Conservation (phyloP, 64 coral and sea anemone species). For the Actinia tenebrosa region DNA sequence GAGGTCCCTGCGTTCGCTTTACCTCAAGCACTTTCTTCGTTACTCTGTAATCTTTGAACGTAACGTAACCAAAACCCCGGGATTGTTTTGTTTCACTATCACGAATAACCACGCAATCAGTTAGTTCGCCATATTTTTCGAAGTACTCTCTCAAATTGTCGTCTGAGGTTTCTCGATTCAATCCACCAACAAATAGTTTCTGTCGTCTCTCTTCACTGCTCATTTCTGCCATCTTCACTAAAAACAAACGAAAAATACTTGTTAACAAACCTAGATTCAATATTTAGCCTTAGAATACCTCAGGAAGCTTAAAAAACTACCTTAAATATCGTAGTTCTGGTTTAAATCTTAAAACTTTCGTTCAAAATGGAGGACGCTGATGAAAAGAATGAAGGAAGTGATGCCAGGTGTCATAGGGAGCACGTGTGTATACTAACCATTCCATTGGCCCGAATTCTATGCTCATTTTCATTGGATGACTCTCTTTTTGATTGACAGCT, state of each 20-base stretch:
- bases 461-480: neutral
- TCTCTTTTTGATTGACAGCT: neutral
- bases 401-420: neutral
- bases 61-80: slow-evolving; percentile 94
- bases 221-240: neutral
- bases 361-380: slow-evolving; percentile 12
- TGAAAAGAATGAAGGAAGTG: neutral
- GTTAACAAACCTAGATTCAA: neutral
- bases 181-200: slow-evolving; percentile 87
- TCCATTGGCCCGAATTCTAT: neutral
- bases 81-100: slow-evolving; percentile 56
- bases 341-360: neutral
- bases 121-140: slow-evolving; percentile 64
- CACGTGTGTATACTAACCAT: neutral
- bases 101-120: slow-evolving; percentile 84
- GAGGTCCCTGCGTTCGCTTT: slow-evolving; percentile 62
- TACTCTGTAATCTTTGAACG: slow-evolving; percentile 54
- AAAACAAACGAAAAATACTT: neutral
- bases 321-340: neutral
- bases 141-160: slow-evolving; percentile 78
- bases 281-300: neutral
- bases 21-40: slow-evolving; percentile 45
- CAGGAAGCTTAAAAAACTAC: neutral
- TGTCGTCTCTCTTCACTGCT: slow-evolving; percentile 34
- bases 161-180: slow-evolving; percentile 54